These are phyloP conservation scores for Steinernema scapterisci DNA, from an alignment of 2,888 invertebrate genomes.

Conservation along the genomic window DNA sequence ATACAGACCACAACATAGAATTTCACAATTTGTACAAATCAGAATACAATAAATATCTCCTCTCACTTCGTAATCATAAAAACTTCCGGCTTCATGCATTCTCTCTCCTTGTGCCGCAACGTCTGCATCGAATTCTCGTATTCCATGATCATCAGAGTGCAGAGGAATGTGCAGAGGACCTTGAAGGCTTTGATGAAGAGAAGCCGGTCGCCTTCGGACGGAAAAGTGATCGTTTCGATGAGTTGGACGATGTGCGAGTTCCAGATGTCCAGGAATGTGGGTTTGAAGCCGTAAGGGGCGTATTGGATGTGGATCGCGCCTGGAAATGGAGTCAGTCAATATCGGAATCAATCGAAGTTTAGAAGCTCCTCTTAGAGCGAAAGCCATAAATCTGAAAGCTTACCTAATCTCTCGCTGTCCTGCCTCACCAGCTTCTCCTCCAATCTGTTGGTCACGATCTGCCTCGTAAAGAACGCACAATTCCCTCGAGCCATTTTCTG, in stretches of 20 bases:
- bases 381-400: too few relatives aligned
- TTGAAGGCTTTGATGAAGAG: slow-evolving; percentile 24
- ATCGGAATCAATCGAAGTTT: too few relatives aligned
- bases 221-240: not conserved
- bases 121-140: slow-evolving; percentile 12
- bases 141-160: slow-evolving; percentile 23
- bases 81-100: not conserved
- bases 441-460: slow-evolving; percentile 20
- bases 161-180: slow-evolving; percentile 6
- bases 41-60: too few relatives aligned
- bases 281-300: slow-evolving; percentile 24
- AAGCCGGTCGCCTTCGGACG: slow-evolving; percentile 1
- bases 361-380: too few relatives aligned
- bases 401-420: slow-evolving; percentile 22
- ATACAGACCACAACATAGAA: too few relatives aligned
- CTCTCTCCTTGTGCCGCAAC: not conserved
- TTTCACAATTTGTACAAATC: too few relatives aligned
- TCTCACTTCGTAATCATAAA: not conserved
- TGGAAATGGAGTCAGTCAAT: not conserved
- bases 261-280: slow-evolving; percentile 27
- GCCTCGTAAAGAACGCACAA: slow-evolving; percentile 26
- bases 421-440: slow-evolving; percentile 15
- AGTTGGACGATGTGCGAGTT: slow-evolving; percentile 2
- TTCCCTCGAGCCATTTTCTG: slow-evolving; percentile 10
- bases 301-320: slow-evolving; percentile 26